phyloP scores from a whole-genome alignment of 1,140 invertebrate species.

The Thaumatotibia leucotreta region DNA sequence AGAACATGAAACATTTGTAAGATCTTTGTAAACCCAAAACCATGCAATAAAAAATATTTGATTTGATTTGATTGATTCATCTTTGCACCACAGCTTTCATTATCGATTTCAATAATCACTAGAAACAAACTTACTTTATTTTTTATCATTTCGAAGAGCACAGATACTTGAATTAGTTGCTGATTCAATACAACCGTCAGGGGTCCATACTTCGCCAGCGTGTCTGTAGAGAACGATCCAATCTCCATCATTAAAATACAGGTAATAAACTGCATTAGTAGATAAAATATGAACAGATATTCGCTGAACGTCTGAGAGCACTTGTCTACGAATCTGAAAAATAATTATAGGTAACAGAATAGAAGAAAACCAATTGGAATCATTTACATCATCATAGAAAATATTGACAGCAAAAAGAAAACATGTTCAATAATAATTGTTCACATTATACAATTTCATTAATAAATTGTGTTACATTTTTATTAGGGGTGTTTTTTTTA shows the following conservation, averaged over 20 bases:
- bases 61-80: too few relatives aligned
- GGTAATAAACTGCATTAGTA: conserved; percentile 14
- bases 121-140: background rate
- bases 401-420: too few relatives aligned
- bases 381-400: background rate
- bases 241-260: conserved; percentile 14
- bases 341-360: background rate
- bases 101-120: too few relatives aligned
- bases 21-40: too few relatives aligned
- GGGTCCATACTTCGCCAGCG: background rate
- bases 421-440: too few relatives aligned
- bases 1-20: too few relatives aligned
- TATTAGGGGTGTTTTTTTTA: too few relatives aligned
- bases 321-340: background rate
- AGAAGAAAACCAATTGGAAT: background rate
- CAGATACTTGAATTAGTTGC: background rate
- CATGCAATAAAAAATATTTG: too few relatives aligned
- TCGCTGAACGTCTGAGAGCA: conserved; percentile 4
- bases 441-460: too few relatives aligned
- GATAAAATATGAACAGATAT: background rate
- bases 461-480: too few relatives aligned
- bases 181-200: background rate
- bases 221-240: background rate
- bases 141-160: background rate
- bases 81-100: too few relatives aligned